Base-by-base conservation (phyloP, 2,888 invertebrate genomes). In the Metallyticus violacea region DNA sequence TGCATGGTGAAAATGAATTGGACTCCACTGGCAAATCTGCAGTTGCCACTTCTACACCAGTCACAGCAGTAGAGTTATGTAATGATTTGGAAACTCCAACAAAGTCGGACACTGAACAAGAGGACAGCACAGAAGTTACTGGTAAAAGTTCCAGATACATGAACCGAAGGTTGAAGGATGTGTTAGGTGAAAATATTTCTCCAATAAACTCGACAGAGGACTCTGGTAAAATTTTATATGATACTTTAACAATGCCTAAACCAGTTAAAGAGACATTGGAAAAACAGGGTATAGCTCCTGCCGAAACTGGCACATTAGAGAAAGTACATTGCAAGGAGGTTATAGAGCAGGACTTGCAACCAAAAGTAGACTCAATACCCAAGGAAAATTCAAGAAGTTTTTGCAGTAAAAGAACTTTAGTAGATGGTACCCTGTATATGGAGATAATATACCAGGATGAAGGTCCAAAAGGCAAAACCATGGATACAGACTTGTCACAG, bases 71-170 rank as follows among this genome's bases (percentile, higher is more conserved):
- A 6, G 83, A 83, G 77, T 25, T 83, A 2, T 77, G 83, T 27
- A 83, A 25, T n/a, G 83, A 30, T 77, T 83, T 83, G 28, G 77
- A 83, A 83, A 83, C 83, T 7, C 83, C 83, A 2, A 15, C 40
- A 62, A 62, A 62, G 40, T 15, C 26, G 7, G 28, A 5, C n/a
- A 26, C 26, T n/a, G 40, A 4, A 40, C 40, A 40, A 7, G 9
- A 40, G 1, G 26, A 62, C 4, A 83, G n/a, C 7, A 1, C 29
- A 77, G n/a, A 25, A 77, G 22, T 28, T 25, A 27, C 22, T 28
- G 77, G 27, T 22, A n/a, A 83, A 28, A n/a, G n/a, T n/a, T 83
- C n/a, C 26, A 6, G 29, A 83, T 28, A 77, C 25, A 29, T 77
- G n/a, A 28, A 83, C 9, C 77, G 77, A 27, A 28, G 9, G 7